These are phyloP conservation scores for Scaptomyza tumidula DNA, from an alignment of 2,888 invertebrate species.

Conservation along the genomic window DNA sequence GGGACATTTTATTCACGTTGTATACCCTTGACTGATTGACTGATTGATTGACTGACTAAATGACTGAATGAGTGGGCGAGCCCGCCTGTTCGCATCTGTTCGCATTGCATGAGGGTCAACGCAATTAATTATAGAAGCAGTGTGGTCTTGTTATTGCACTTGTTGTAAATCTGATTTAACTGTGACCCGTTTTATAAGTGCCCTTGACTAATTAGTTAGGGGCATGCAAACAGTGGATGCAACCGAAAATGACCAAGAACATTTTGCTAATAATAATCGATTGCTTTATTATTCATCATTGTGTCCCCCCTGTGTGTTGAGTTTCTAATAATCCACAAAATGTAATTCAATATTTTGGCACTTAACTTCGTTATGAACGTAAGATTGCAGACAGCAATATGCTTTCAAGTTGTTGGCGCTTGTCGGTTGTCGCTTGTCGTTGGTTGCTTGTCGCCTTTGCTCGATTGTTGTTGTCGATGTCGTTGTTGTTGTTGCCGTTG, in stretches of 20 bases:
- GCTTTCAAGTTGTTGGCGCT: neutral
- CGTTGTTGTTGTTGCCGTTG: neutral
- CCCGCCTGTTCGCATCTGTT: constrained; percentile 17
- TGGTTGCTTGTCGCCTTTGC: no score
- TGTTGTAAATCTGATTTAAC: constrained; percentile 48
- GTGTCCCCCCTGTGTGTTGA: neutral
- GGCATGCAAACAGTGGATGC: no score
- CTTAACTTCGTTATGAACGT: neutral
- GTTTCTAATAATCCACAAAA: neutral
- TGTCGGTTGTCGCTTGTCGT: neutral
- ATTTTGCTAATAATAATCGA: constrained; percentile 1
- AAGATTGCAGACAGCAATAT: neutral
- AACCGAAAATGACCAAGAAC: neutral
- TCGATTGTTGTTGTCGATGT: neutral
- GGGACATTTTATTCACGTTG: constrained; percentile 42
- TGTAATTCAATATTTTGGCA: neutral
- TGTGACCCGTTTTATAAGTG: constrained; percentile 53
- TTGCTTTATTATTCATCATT: constrained; percentile 10
- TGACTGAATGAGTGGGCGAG: constrained; percentile 15
- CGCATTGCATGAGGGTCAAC: constrained; percentile 38
- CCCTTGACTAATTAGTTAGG: constrained; percentile 64
- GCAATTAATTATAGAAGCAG: constrained; percentile 71
- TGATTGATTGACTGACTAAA: neutral
- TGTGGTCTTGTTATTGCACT: constrained; percentile 57
- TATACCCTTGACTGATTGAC: constrained; percentile 30